Conservation (phyloP, 1,140 invertebrate species). For the Orius insidiosus region DNA sequence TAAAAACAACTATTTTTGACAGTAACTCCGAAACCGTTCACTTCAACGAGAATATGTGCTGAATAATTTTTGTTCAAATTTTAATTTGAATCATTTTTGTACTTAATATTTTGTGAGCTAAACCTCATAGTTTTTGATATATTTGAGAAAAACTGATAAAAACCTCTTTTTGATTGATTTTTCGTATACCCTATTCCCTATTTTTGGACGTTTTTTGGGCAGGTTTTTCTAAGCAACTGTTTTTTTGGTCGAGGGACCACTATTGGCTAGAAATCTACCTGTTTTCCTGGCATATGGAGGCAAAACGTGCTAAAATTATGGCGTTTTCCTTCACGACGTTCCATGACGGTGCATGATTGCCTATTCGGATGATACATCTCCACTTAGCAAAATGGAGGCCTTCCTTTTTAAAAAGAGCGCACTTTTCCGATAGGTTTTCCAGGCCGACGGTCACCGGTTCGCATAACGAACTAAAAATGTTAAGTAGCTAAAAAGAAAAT, state of each 20-base stretch:
- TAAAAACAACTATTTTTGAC: no score
- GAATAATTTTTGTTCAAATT: no score
- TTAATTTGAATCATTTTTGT: no score
- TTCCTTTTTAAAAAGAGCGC: constrained; percentile 5
- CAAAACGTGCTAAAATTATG: constrained; percentile 2
- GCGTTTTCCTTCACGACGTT: constrained; percentile 1
- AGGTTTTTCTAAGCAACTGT: neutral
- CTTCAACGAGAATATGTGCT: no score
- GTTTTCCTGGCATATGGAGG: constrained; percentile 5
- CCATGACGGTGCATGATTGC: neutral
- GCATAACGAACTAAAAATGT: neutral
- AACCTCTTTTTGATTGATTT: neutral
- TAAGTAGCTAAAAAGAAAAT: neutral
- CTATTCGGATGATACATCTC: constrained; percentile 1
- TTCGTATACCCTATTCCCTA: neutral
- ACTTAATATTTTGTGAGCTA: no score
- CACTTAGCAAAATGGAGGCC: constrained; percentile 7
- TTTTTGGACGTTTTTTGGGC: neutral
- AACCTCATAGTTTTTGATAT: no score
- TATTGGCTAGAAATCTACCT: constrained; percentile 2
- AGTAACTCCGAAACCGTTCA: neutral
- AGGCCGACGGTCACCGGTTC: constrained; percentile 5
- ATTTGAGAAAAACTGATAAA: no score
- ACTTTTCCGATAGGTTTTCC: constrained; percentile 2
- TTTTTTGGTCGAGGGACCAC: neutral